Conservation (phyloP, 1,140 invertebrate genomes). For the Mercenaria mercenaria region DNA sequence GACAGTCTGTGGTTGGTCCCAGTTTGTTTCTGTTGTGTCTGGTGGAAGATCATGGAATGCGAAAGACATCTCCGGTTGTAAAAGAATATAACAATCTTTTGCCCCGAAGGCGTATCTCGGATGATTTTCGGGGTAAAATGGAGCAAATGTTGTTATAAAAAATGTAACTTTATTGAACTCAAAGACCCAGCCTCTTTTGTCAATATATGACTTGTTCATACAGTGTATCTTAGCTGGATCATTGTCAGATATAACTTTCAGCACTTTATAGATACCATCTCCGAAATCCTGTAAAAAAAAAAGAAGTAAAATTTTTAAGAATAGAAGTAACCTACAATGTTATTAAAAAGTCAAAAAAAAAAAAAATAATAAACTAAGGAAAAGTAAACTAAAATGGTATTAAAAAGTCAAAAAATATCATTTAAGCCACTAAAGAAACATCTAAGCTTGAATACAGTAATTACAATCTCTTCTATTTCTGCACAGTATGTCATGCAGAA, state of each 20-base stretch:
- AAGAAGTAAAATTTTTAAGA: neutral
- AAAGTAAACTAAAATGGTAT: neutral
- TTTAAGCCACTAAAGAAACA: too few relatives aligned
- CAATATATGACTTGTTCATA: constrained; percentile 78
- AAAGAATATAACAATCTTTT: constrained; percentile 78
- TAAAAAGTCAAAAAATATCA: neutral
- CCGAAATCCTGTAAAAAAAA: constrained; percentile 78
- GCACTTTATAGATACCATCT: constrained; percentile 71
- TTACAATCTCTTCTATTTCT: too few relatives aligned
- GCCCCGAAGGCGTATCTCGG: constrained; percentile 78
- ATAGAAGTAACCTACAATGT: neutral
- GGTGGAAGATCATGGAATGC: constrained; percentile 81
- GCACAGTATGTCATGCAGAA: too few relatives aligned
- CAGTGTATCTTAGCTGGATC: constrained; percentile 76
- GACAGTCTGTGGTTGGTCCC: constrained; percentile 78
- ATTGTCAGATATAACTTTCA: constrained; percentile 75
- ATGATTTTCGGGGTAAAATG: constrained; percentile 81
- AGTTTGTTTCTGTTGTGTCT: constrained; percentile 82
- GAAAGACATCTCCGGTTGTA: constrained; percentile 85
- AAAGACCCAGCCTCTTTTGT: constrained; percentile 81
- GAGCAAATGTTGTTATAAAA: constrained; percentile 84
- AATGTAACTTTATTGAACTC: constrained; percentile 83
- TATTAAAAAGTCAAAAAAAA: too few relatives aligned
- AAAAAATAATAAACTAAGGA: neutral
- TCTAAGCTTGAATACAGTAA: too few relatives aligned